Evolutionary conservation across 2,797 vertebrate genomes (phyloP).

Genomic region (Manis javanica): DNA sequence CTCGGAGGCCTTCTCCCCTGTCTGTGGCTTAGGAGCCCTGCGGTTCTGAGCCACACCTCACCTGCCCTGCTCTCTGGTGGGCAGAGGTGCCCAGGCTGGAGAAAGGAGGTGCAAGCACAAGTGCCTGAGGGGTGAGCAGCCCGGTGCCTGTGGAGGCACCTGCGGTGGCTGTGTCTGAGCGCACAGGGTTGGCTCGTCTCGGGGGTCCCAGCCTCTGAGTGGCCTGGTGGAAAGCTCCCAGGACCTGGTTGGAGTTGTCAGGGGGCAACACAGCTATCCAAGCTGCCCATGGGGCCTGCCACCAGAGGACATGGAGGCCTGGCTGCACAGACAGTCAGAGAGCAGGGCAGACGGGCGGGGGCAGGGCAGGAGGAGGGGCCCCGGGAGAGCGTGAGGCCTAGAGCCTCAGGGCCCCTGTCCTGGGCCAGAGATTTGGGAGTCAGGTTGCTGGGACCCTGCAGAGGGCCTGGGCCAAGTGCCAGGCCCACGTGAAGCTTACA

Average conservation of each 20-base stretch:
- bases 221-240: fast-evolving
- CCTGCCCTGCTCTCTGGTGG: background rate
- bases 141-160: background rate
- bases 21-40: background rate
- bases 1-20: too few species aligned
- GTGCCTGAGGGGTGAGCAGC: background rate
- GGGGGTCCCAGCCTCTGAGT: background rate
- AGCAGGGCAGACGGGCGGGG: background rate
- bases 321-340: background rate
- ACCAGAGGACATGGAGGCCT: background rate
- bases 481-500: background rate
- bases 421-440: background rate
- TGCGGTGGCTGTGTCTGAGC: background rate
- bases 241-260: background rate
- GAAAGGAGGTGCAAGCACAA: background rate
- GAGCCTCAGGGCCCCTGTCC: fast-evolving
- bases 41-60: background rate
- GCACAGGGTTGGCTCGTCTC: fast-evolving
- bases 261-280: background rate
- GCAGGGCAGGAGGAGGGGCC: background rate
- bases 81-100: background rate
- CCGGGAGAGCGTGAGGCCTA: too few species aligned
- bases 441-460: background rate
- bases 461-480: background rate
- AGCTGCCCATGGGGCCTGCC: background rate